phyloP scores from a whole-genome alignment of 2,113 vertebrate genomes.

The Clarias batrachus region DNA sequence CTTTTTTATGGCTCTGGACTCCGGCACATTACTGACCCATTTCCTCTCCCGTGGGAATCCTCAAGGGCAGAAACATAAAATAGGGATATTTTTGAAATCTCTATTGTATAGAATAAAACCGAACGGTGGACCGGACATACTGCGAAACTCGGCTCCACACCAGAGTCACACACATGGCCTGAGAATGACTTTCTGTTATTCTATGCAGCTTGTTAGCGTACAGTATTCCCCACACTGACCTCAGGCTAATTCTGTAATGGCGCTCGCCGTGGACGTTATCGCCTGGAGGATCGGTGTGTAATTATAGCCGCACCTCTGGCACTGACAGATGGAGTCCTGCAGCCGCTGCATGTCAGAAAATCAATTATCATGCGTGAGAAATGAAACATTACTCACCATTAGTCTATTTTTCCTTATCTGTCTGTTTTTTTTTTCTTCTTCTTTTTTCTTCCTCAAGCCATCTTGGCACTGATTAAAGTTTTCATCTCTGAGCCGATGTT shows the following conservation, averaged over 20 bases:
- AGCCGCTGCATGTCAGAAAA: conserved; percentile 51
- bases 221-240: conserved; percentile 27
- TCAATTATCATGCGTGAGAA: conserved; percentile 60
- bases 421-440: conserved; percentile 40
- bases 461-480: conserved; percentile 59
- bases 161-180: background rate
- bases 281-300: conserved; percentile 33
- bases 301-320: conserved; percentile 53
- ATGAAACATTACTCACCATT: conserved; percentile 56
- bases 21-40: background rate
- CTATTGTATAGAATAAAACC: background rate
- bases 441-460: conserved; percentile 1
- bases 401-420: conserved; percentile 39
- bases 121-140: background rate
- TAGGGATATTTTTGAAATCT: background rate
- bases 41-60: background rate
- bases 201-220: background rate
- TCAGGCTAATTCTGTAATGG: conserved; percentile 47
- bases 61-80: background rate
- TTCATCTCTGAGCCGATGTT: conserved; percentile 44
- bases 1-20: background rate
- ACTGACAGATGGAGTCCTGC: conserved; percentile 53
- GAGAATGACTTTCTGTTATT: background rate
- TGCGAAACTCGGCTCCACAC: background rate
- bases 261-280: conserved; percentile 36